phyloP scores from a whole-genome alignment of 2,797 vertebrate species.

The Tiaroga cobitis region DNA sequence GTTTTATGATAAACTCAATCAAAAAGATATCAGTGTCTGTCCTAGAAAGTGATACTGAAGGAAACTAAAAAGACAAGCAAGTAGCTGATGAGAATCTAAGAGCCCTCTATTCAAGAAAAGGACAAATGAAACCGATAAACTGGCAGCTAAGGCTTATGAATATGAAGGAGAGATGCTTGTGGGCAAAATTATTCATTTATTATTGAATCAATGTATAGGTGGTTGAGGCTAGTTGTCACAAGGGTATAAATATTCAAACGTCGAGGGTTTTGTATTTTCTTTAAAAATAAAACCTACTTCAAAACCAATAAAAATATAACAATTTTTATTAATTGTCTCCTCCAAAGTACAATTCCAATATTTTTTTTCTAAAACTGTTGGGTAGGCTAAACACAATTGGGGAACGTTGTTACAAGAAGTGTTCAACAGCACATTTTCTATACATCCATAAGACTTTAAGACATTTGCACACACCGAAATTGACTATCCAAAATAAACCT shows the following conservation, averaged over 20 bases:
- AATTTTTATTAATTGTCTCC: no score
- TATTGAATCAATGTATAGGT: neutral
- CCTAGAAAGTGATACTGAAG: slow-evolving; percentile 23
- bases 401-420: neutral
- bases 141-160: neutral
- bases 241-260: neutral
- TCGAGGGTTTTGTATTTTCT: neutral
- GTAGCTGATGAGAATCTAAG: slow-evolving; percentile 23
- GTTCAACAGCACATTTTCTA: neutral
- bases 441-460: neutral
- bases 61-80: slow-evolving; percentile 22
- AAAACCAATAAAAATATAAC: neutral
- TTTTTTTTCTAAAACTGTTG: no score
- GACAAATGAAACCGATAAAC: neutral
- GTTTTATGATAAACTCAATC: slow-evolving; percentile 46
- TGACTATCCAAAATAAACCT: neutral
- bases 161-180: neutral
- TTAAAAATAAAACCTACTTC: neutral
- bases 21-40: slow-evolving; percentile 31
- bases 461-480: neutral
- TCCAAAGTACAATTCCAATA: neutral
- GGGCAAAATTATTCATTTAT: neutral
- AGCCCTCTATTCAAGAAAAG: neutral
- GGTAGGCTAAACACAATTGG: neutral
- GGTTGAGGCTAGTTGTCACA: neutral